phyloP scores from a whole-genome alignment of 2,113 vertebrate species.

The Xenus cinereus region DNA sequence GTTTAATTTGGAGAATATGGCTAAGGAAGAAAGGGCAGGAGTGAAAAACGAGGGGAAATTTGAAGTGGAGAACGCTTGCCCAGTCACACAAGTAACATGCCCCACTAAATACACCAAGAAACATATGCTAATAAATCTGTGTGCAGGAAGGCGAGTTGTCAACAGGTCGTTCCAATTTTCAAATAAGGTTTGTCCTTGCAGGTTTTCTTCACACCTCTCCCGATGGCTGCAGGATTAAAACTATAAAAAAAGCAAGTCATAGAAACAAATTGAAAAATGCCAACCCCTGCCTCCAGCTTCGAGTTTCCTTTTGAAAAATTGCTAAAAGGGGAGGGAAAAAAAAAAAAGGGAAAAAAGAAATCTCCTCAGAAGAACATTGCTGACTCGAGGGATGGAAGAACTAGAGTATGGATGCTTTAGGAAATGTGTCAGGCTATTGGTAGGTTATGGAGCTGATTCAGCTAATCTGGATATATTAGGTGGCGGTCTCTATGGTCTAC shows the following conservation, averaged over 20 bases:
- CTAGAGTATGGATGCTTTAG: neutral
- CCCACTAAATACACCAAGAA: neutral
- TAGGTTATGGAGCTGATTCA: conserved; percentile 2
- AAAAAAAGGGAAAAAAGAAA: neutral
- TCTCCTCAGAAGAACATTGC: neutral
- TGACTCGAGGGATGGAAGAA: neutral
- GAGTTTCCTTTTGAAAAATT: neutral
- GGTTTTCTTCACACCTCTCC: conserved; percentile 45
- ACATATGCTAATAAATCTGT: neutral
- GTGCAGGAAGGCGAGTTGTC: neutral
- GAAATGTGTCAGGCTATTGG: neutral
- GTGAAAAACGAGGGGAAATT: neutral
- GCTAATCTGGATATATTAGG: conserved; percentile 7
- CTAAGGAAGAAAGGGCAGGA: neutral
- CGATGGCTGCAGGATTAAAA: conserved; percentile 11
- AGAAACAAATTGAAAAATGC: conserved; percentile 24
- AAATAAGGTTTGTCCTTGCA: conserved; percentile 28
- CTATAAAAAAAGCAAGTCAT: neutral
- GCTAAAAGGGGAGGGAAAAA: neutral
- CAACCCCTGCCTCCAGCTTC: neutral
- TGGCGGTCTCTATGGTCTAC: neutral
- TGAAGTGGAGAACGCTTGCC: neutral
- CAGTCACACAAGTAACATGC: neutral
- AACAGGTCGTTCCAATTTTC: conserved; percentile 17
- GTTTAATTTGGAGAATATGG: neutral